Base-by-base conservation (phyloP, 2,888 invertebrate species). In the Ormia ochracea region DNA sequence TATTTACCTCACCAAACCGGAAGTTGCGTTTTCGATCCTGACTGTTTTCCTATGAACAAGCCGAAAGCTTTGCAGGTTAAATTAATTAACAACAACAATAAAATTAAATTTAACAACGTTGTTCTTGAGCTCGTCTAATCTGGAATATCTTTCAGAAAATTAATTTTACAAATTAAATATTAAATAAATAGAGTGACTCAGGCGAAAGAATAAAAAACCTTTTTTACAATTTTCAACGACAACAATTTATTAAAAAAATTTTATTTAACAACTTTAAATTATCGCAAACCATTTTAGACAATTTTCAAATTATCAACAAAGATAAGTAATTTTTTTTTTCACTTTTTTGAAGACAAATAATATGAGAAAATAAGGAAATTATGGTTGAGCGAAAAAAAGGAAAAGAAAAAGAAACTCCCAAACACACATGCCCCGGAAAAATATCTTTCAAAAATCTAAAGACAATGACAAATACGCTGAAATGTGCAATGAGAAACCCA, bases 381-480 rank as follows among this genome's bases (percentile, higher is more conserved):
- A 31, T 14, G 23, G 21, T 14, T 17, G 12, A 58, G 12, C 12
- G 21, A 10, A 45, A 26, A 23, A 23, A 48, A 21, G 10, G 33
- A 6, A 33, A 54, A 54, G 50, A 23, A 48, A 43, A 7, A 38
- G 59, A 21, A 17, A 36, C 61, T 58, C 56, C 45, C 43, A 45
- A 63, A 48, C 59, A 74, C 68, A 61, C 75, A 59, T 59, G 41
- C 26, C 23, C 63, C 43, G 41, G 17, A 38, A 69, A 74, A 50
- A 75, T 38, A 31, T 36, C 14, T 21, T 31, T 65, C 5, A 4
- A 21, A 61, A 66, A 59, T 28, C 74, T 26, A 12, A 65, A 75
- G 76, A 80, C 80, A 80, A 76, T 76, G 68, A 80, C 72, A 80
- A 76, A 76, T 76, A 63, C 41, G 61, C 50, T 73, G 72, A 80